These are phyloP conservation scores for Sebastes steindachneri DNA, from an alignment of 2,797 vertebrate genomes.

Conservation along the genomic window DNA sequence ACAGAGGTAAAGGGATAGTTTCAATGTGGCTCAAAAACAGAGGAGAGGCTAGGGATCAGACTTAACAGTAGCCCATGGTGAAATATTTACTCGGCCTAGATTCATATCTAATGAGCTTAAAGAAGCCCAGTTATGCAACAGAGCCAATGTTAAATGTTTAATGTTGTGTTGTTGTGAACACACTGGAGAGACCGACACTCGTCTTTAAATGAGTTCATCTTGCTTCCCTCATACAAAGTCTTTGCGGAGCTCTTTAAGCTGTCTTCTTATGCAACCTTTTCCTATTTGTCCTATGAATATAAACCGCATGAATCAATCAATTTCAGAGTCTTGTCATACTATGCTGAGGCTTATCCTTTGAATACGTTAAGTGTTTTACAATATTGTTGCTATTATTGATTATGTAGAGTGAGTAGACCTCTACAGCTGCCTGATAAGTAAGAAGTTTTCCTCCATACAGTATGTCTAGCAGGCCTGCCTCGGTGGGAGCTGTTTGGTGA, in stretches of 20 bases:
- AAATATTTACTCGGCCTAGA: slow-evolving; percentile 81
- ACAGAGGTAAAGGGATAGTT: slow-evolving; percentile 18
- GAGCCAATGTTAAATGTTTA: slow-evolving; percentile 70
- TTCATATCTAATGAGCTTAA: slow-evolving; percentile 79
- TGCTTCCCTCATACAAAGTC: slow-evolving; percentile 11
- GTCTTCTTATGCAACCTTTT: not conserved
- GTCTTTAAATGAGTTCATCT: slow-evolving; percentile 49
- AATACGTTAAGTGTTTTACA: slow-evolving; percentile 40
- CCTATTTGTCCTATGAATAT: not conserved
- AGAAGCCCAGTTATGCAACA: slow-evolving; percentile 71
- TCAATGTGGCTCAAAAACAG: slow-evolving; percentile 46
- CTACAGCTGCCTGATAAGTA: slow-evolving; percentile 38
- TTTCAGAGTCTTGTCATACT: not conserved
- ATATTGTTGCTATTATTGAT: slow-evolving; percentile 36
- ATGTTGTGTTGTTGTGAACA: slow-evolving; percentile 69
- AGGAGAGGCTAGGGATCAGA: slow-evolving; percentile 59
- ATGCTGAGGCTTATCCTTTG: not conserved
- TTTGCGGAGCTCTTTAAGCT: slow-evolving; percentile 1
- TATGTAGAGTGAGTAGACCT: slow-evolving; percentile 4
- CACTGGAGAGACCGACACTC: slow-evolving; percentile 35
- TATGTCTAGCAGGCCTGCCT: slow-evolving; percentile 15
- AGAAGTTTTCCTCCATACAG: slow-evolving; percentile 24
- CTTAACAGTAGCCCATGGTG: slow-evolving; percentile 70
- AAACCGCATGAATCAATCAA: slow-evolving; percentile 6
- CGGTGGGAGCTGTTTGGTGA: slow-evolving; percentile 25